phyloP scores from a whole-genome alignment of 2,113 vertebrate species.

The Mus spicilegus region DNA sequence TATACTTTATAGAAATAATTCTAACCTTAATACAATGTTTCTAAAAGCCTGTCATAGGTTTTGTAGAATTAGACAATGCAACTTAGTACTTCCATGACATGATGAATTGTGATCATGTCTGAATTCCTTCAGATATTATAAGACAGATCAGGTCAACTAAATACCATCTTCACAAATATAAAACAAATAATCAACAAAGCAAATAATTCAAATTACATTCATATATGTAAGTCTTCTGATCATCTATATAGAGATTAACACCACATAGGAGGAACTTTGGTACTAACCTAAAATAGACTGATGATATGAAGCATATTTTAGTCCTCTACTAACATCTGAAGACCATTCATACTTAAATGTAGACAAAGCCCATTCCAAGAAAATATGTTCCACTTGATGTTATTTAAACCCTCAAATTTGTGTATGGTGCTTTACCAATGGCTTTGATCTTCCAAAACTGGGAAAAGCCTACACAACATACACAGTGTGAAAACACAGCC shows the following conservation, averaged over 20 bases:
- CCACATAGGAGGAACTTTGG: neutral
- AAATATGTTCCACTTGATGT: neutral
- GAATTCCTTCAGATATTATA: neutral
- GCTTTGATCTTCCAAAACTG: neutral
- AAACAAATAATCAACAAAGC: slow-evolving; percentile 3
- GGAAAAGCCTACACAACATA: fast-evolving
- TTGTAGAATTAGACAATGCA: neutral
- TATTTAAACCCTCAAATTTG: neutral
- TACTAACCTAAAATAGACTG: neutral
- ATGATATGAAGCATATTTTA: neutral
- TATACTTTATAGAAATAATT: neutral
- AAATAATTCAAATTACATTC: neutral
- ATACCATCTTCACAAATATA: neutral
- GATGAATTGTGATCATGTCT: slow-evolving; percentile 2
- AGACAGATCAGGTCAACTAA: neutral
- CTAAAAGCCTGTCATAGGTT: neutral
- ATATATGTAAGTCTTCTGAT: neutral
- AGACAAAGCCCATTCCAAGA: neutral
- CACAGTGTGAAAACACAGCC: fast-evolving
- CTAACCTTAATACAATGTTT: slow-evolving; percentile 23
- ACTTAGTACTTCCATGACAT: neutral
- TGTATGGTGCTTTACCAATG: neutral
- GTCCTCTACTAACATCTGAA: neutral
- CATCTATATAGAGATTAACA: neutral
- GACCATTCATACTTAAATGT: neutral